A percentile compares a stretch with the other conserved stretches of the same genome.
Conservation (phyloP, 2,888 invertebrate genomes). For the Ptychoptera contaminata region DNA sequence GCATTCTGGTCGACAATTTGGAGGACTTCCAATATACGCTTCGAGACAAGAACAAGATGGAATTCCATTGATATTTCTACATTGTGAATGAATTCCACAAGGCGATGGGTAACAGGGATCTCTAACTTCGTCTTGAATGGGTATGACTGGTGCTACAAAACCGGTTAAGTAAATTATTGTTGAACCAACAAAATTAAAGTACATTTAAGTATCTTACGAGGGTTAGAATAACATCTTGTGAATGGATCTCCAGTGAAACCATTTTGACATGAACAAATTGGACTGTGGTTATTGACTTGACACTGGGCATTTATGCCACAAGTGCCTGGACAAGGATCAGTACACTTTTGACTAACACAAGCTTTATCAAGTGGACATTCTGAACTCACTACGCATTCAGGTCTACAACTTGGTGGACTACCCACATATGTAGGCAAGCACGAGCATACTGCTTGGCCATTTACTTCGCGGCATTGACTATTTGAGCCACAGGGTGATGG, state of each 20-base stretch:
- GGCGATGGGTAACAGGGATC: conserved; percentile 53
- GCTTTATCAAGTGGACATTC: conserved; percentile 60
- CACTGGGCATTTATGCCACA: conserved; percentile 45
- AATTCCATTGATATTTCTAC: conserved; percentile 37
- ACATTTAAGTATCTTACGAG: conserved; percentile 18
- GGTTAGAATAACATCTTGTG: conserved; percentile 16
- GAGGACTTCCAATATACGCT: conserved; percentile 46
- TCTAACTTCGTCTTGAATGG: conserved; percentile 8
- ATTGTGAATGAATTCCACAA: conserved; percentile 47
- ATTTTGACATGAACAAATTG: conserved; percentile 40
- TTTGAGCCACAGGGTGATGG: conserved; percentile 74
- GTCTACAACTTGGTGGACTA: conserved; percentile 58
- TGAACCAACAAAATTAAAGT: conserved; percentile 31
- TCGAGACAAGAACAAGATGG: conserved; percentile 43
- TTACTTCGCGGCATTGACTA: conserved; percentile 48
- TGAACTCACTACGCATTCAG: conserved; percentile 63
- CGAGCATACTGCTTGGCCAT: conserved; percentile 50
- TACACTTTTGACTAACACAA: conserved; percentile 57
- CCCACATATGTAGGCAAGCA: conserved; percentile 55
- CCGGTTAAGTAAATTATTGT: conserved; percentile 22
- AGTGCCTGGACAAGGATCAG: conserved; percentile 52
- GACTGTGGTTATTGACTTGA: conserved; percentile 41
- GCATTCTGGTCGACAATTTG: conserved; percentile 52
- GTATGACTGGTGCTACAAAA: not conserved
- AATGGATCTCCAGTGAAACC: conserved; percentile 44